Evolutionary conservation across 2,888 invertebrate species (phyloP), one percentile per base, ranked within the genome.

Genomic region (Tineola bisselliella): DNA sequence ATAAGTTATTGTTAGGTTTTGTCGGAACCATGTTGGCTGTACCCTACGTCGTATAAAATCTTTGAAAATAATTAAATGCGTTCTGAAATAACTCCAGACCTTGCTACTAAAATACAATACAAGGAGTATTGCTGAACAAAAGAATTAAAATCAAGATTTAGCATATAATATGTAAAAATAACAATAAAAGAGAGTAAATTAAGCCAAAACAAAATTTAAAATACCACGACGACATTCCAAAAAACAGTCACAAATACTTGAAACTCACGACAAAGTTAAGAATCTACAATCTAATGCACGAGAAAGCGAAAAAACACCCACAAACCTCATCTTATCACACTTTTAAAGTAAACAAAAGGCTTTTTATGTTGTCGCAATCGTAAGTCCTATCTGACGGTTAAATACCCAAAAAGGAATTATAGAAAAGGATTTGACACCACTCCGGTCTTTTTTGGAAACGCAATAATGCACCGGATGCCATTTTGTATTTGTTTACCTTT

Each of bases 351-450:
- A 58, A 58, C 58, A 33, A 58, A 58, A 58, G 58, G 8, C 15
- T 17, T 58, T 58, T 58, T 58, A 15, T 33, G 11, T 10, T 25
- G 17, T n/a, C 56, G 56, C 56, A 56, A 56, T 56, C 56, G 18
- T 8, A 10, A n/a, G 25, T 19, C 19, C 56, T 56, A 56, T 56
- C 56, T 56, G 4, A n/a, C 19, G 25, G 48, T 56, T 11, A 56
- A 56, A 56, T 56, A 48, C 25, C 56, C 30, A 19, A 56, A 56
- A 56, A 19, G 56, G 56, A 56, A 56, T 56, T 56, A 56, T 56
- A 56, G 58, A 31, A 33, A 33, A 17, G 58, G 33, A 33, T 58
- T 58, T 33, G 33, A 58, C 58, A 58, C 58, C 15, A 58, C 19
- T 58, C 15, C 31, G 31, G 56, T 1, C 8, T 38, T 38, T 25